Evolutionary conservation across 2,797 vertebrate species (phyloP).

Genomic region (Crenichthys baileyi): DNA sequence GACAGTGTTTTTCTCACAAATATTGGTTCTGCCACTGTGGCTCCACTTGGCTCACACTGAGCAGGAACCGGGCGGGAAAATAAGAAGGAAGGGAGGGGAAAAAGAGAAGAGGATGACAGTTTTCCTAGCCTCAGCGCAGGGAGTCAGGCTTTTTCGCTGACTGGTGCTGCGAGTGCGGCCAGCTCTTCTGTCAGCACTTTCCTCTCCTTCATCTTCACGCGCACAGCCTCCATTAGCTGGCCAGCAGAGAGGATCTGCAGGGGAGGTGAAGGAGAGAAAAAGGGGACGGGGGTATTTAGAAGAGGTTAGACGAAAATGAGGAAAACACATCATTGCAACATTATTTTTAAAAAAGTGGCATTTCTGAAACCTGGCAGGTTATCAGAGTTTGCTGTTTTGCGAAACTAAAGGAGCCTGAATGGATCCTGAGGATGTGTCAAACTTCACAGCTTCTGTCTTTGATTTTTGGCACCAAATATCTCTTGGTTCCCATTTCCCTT

Average conservation of each 20-base stretch:
- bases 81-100: conserved; percentile 43
- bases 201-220: conserved; percentile 93
- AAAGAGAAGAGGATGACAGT: conserved; percentile 78
- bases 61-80: conserved; percentile 53
- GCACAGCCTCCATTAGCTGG: conserved; percentile 88
- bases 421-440: conserved; percentile 48
- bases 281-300: conserved; percentile 33
- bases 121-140: conserved; percentile 80
- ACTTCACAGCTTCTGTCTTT: conserved; percentile 43
- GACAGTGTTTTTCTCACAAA: conserved; percentile 72
- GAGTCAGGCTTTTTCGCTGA: conserved; percentile 81
- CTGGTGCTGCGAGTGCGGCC: conserved; percentile 82
- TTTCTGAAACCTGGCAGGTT: conserved; percentile 71
- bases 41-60: conserved; percentile 73
- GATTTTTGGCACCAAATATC: neutral
- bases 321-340: conserved; percentile 65
- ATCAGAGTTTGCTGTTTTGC: conserved; percentile 55
- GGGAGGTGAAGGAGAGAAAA: conserved; percentile 52
- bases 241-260: conserved; percentile 90
- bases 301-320: conserved; percentile 60
- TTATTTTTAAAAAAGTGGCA: conserved; percentile 42
- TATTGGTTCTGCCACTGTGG: conserved; percentile 74
- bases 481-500: neutral
- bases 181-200: conserved; percentile 90
- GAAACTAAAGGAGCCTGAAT: conserved; percentile 51